These are phyloP conservation scores for Mesocentrotus franciscanus DNA, from an alignment of 53 echinoderm and acorn worm genomes.

Conservation along the genomic window DNA sequence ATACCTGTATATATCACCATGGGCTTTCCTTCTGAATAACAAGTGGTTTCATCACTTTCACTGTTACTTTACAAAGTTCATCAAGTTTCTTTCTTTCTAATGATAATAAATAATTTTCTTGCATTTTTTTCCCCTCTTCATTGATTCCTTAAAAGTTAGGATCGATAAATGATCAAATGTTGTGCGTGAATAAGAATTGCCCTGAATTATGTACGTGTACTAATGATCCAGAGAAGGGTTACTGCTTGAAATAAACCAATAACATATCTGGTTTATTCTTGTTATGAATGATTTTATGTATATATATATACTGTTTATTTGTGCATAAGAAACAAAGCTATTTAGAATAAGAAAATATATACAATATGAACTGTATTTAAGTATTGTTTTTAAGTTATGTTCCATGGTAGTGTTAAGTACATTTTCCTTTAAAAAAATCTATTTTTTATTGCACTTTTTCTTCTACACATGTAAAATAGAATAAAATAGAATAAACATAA, in stretches of 20 bases:
- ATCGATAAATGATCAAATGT: neutral
- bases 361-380: too few species aligned
- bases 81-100: too few species aligned
- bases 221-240: neutral
- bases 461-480: neutral
- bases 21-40: too few species aligned
- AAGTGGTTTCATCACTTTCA: too few species aligned
- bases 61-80: too few species aligned
- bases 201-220: neutral
- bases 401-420: neutral
- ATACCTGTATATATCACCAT: too few species aligned
- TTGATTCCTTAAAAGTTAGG: too few species aligned
- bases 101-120: too few species aligned
- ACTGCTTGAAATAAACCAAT: neutral
- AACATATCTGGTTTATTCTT: neutral
- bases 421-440: neutral
- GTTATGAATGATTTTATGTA: neutral
- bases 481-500: neutral
- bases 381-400: neutral
- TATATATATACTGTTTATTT: too few species aligned
- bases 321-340: too few species aligned
- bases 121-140: too few species aligned
- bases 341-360: too few species aligned
- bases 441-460: conserved; percentile 12
- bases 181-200: neutral